Base-by-base conservation (phyloP, 2,888 invertebrate species). In the Schrankia costaestrigalis region DNA sequence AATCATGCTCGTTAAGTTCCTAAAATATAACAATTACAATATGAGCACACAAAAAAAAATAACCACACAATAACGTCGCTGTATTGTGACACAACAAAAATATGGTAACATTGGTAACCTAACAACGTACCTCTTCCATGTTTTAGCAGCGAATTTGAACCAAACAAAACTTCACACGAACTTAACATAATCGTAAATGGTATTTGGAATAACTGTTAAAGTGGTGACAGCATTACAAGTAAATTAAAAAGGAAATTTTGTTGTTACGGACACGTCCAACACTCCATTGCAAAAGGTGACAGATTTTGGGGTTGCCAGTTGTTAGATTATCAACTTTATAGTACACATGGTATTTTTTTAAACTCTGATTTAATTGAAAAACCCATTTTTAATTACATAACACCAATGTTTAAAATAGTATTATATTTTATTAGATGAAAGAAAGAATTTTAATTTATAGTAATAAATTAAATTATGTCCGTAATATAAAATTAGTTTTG, bases 1-100 rank as follows among this genome's bases (percentile, higher is more conserved):
- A 63, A 52, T 88, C 88, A 78, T 83, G 73, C 60, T 87, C 86
- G 70, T 76, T 80, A 78, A 79, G 78, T 72, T 85, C 87, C 88
- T 89, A 67, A 56, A 84, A 82, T 56, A 54, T 29, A 47, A 46
- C 29, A 49, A 67, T 71, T 67, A 49, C 56, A 71, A 67, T 73
- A 72, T 69, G 41, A 61, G 39, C 62, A 63, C 40, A 61, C 58
- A 57, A 55, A 62, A 54, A 26, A n/a, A 67, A 74, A 72, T 69
- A 42, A 61, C 41, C 62, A 63, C 40, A 61, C 58, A 57, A 55
- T 62, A 54, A 26, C 27, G 24, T 43, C 22, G 11, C 3, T 42
- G 31, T 56, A 54, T 56, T 56, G 71, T 78, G 75, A 83, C 77
- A 82, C 73, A 78, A 79, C 71, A 75, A 73, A 77, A 73, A 72